Evolutionary conservation across 1,140 invertebrate genomes (phyloP).

Genomic region (Zelostemma sp.): DNA sequence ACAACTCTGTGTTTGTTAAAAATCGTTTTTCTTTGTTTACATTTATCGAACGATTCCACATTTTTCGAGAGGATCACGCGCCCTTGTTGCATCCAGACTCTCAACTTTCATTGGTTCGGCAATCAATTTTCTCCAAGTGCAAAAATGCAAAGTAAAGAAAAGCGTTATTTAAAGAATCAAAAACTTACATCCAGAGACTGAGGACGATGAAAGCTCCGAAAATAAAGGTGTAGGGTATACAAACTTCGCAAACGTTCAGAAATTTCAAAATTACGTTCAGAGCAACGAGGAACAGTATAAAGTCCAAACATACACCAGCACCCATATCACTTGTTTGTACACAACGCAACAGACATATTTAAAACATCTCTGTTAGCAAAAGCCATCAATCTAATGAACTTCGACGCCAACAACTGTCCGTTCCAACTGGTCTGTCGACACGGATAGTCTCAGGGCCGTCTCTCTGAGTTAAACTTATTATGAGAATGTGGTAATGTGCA

Average conservation of each 20-base stretch:
- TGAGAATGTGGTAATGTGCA: conserved; percentile 44
- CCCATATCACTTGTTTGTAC: conserved; percentile 52
- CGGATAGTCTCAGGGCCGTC: conserved; percentile 34
- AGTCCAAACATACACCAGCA: conserved; percentile 49
- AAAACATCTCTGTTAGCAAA: conserved; percentile 11
- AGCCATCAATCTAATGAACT: conserved; percentile 32
- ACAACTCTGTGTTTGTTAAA: too few relatives aligned
- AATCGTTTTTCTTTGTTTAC: too few relatives aligned
- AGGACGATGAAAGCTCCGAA: conserved; percentile 54
- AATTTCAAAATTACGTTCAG: conserved; percentile 49
- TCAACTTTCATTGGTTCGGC: too few relatives aligned
- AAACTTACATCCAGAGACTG: conserved; percentile 55
- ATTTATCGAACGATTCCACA: too few relatives aligned
- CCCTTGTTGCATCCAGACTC: too few relatives aligned
- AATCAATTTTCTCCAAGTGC: too few relatives aligned
- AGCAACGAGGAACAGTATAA: conserved; percentile 48
- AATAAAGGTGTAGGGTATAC: conserved; percentile 58
- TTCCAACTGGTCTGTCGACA: conserved; percentile 13
- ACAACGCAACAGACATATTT: conserved; percentile 2
- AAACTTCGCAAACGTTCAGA: conserved; percentile 53
- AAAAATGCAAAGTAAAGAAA: background rate
- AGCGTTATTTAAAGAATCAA: conserved; percentile 12
- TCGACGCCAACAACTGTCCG: conserved; percentile 32
- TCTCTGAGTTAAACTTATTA: conserved; percentile 46
- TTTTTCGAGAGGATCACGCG: too few relatives aligned